Evolutionary conservation across 2,888 invertebrate species (phyloP), one percentile per base, ranked within the genome.

Genomic region (Protonemura montana): DNA sequence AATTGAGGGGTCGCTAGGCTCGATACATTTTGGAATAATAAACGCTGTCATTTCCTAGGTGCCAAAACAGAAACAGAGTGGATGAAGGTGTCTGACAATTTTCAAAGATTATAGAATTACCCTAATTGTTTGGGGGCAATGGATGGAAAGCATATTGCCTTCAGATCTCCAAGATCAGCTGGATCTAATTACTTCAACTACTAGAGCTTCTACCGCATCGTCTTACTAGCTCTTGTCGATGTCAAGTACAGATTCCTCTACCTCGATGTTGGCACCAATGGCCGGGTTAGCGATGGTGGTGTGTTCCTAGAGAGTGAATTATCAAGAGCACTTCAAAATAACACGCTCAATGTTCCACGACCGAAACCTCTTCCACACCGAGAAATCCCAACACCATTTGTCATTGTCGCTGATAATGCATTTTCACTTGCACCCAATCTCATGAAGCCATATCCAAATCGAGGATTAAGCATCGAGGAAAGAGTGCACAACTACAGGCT

Each of bases 231-330:
- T n/a, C 84, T 85, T 81, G 26, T 35, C 6, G 86, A 89, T 86
- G 88, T 89, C 3, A 85, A 89, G 25, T 89, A 89, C 82, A 88
- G 87, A 85, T 89, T 89, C 80, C 86, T 87, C 42, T 87, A 87
- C 41, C 84, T 89, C n/a, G 88, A 89, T 86, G 85, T 89, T 25
- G 89, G 89, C 82, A 87, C 88, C 16, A 88, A 89, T 87, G 89
- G 89, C 35, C 76, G 88, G 30, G 85, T 86, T 26, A 85, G 87
- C 86, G 89, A 89, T 85, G 87, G 86, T 89, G 35, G 35, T 35
- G 35, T 35, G 13, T 87, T 80, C 41, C 85, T n/a, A 27, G 85
- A 87, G 27, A 87, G 87, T 77, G 41, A 85, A n/a, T 25, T 59
- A 28, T 26, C 59, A 16, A 25, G 26, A 35, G 42, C 76, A 6